phyloP scores from a whole-genome alignment of 2,888 invertebrate genomes.

The Brenthis hecate region DNA sequence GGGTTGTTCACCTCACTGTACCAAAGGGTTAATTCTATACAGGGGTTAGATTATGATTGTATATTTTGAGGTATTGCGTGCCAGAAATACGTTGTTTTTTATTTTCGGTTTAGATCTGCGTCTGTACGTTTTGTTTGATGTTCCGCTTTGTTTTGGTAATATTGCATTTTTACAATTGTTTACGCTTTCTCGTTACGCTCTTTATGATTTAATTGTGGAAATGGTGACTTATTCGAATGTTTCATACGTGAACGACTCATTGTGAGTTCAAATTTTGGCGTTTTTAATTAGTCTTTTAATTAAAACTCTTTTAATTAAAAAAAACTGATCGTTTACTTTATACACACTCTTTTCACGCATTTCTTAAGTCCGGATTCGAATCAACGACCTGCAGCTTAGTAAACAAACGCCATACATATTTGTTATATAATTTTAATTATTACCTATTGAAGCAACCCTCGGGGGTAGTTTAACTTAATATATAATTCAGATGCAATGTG shows the following conservation, averaged over 20 bases:
- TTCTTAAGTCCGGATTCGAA: not conserved
- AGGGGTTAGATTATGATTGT: conserved; percentile 71
- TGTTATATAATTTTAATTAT: conserved; percentile 27
- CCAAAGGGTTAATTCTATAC: conserved; percentile 77
- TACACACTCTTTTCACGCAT: too few species aligned
- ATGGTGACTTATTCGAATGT: not conserved
- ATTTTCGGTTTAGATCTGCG: conserved; percentile 57
- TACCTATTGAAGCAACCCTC: conserved; percentile 46
- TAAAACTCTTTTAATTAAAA: too few species aligned
- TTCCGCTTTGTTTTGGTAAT: conserved; percentile 43
- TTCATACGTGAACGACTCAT: not conserved
- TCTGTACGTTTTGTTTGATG: conserved; percentile 48
- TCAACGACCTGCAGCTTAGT: too few species aligned
- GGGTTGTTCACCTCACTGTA: conserved; percentile 74
- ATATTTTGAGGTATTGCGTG: conserved; percentile 61
- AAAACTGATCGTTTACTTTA: too few species aligned
- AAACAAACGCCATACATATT: conserved; percentile 1
- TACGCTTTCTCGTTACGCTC: not conserved
- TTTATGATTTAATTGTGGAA: conserved; percentile 8
- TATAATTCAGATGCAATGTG: conserved; percentile 66
- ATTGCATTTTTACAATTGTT: conserved; percentile 46
- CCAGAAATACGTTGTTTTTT: conserved; percentile 61
- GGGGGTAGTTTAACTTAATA: conserved; percentile 63
- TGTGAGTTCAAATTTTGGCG: not conserved
- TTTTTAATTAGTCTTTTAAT: not conserved